Evolutionary conservation across 2,113 vertebrate species (phyloP).

Genomic region (Bubo bubo): DNA sequence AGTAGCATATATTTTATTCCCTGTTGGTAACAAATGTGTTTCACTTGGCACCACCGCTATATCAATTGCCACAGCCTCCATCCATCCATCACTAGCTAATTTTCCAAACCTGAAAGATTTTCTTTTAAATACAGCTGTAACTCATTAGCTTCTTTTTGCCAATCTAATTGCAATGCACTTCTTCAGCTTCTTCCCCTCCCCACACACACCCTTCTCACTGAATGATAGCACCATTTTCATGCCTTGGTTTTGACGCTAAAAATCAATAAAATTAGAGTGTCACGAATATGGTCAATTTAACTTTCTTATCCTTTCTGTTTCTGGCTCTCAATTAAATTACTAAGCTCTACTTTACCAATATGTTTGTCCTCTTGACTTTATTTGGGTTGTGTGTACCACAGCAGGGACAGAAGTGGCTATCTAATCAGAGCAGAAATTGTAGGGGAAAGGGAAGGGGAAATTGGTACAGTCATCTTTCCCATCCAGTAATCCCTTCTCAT

Average conservation of each 20-base stretch:
- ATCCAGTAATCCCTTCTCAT: background rate
- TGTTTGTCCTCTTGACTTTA: background rate
- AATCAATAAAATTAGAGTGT: background rate
- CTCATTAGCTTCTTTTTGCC: slow-evolving; percentile 50
- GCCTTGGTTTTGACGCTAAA: slow-evolving; percentile 18
- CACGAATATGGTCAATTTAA: background rate
- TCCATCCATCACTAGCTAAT: slow-evolving; percentile 45
- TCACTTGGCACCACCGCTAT: slow-evolving; percentile 55
- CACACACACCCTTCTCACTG: background rate
- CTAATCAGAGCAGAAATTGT: background rate
- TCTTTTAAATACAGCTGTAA: slow-evolving; percentile 64
- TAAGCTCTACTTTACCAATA: background rate
- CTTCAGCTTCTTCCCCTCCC: background rate
- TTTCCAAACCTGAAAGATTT: slow-evolving; percentile 60
- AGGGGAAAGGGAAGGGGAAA: background rate
- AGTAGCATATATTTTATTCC: slow-evolving; percentile 65
- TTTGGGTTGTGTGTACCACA: background rate
- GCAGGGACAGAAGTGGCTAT: background rate
- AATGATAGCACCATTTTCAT: background rate
- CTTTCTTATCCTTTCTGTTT: background rate
- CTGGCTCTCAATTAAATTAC: slow-evolving; percentile 16
- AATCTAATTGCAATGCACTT: background rate
- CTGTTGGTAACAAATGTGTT: slow-evolving; percentile 57
- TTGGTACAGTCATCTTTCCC: background rate
- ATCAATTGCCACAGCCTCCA: slow-evolving; percentile 61